Conservation (phyloP, 2,797 vertebrate genomes). For the Poecilia wingei region DNA sequence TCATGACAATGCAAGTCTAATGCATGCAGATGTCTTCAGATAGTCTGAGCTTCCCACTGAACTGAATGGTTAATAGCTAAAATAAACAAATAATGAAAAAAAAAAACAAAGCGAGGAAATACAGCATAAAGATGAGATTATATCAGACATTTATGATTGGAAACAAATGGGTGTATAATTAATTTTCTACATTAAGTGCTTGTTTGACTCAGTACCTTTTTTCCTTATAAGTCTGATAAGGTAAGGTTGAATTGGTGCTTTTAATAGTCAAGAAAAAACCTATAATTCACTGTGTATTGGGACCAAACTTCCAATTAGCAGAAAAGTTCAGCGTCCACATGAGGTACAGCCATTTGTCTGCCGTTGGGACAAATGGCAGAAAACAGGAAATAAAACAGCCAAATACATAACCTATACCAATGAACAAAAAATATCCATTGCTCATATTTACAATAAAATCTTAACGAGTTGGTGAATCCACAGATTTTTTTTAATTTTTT, state of each 20-base stretch:
- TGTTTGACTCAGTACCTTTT: conserved; percentile 65
- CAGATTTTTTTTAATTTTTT: conserved; percentile 62
- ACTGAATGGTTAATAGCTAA: not conserved
- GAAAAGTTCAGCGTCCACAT: conserved; percentile 86
- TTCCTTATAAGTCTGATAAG: conserved; percentile 36
- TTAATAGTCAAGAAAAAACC: conserved; percentile 67
- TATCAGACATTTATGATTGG: conserved; percentile 41
- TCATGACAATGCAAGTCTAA: conserved; percentile 62
- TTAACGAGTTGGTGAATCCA: conserved; percentile 90
- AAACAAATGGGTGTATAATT: conserved; percentile 45
- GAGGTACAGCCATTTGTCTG: conserved; percentile 91
- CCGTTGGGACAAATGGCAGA: conserved; percentile 84
- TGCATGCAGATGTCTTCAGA: conserved; percentile 58
- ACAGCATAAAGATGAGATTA: conserved; percentile 57
- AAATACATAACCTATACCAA: conserved; percentile 97
- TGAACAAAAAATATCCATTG: conserved; percentile 98
- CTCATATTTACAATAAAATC: conserved; percentile 96
- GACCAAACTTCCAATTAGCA: conserved; percentile 64
- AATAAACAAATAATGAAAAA: conserved; percentile 26
- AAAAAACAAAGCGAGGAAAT: conserved; percentile 52
- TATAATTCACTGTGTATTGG: conserved; percentile 64
- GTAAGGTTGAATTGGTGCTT: conserved; percentile 33
- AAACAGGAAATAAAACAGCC: conserved; percentile 76
- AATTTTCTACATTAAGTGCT: conserved; percentile 70
- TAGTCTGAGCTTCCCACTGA: conserved; percentile 39